These are phyloP conservation scores for Aramus guarauna DNA, from an alignment of 2,113 vertebrate species.

Conservation along the genomic window DNA sequence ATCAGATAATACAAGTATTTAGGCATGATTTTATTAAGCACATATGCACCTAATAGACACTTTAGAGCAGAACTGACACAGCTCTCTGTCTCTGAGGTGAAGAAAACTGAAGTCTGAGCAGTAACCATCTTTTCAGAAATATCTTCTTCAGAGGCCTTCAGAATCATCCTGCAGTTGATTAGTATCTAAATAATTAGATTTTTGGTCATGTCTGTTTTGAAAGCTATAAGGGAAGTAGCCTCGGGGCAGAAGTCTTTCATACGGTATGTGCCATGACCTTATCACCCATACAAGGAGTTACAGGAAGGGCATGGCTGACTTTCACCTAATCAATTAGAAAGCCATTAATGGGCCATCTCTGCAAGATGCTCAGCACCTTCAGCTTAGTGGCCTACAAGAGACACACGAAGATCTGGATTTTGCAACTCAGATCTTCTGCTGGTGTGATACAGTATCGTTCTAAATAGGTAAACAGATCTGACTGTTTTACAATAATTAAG, in stretches of 20 bases:
- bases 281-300: slow-evolving; percentile 70
- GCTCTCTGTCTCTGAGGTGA: not conserved
- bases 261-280: slow-evolving; percentile 73
- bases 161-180: slow-evolving; percentile 92
- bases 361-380: not conserved
- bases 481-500: not conserved
- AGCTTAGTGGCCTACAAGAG: not conserved
- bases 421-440: not conserved
- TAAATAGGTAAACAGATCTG: not conserved
- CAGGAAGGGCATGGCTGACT: slow-evolving; percentile 65
- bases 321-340: slow-evolving; percentile 69
- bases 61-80: not conserved
- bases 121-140: slow-evolving; percentile 28
- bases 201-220: slow-evolving; percentile 79
- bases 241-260: slow-evolving; percentile 68
- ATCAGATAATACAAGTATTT: not conserved
- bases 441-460: not conserved
- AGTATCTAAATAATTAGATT: slow-evolving; percentile 93
- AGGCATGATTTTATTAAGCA: not conserved
- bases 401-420: not conserved
- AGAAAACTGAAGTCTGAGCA: not conserved
- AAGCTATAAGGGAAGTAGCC: slow-evolving; percentile 81
- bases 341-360: not conserved
- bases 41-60: not conserved
- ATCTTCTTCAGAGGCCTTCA: slow-evolving; percentile 55